A percentile compares a stretch with the other conserved stretches of the same genome.
Evolutionary conservation across 2,113 vertebrate species (phyloP).

Genomic region (Phrynocephalus versicolor): DNA sequence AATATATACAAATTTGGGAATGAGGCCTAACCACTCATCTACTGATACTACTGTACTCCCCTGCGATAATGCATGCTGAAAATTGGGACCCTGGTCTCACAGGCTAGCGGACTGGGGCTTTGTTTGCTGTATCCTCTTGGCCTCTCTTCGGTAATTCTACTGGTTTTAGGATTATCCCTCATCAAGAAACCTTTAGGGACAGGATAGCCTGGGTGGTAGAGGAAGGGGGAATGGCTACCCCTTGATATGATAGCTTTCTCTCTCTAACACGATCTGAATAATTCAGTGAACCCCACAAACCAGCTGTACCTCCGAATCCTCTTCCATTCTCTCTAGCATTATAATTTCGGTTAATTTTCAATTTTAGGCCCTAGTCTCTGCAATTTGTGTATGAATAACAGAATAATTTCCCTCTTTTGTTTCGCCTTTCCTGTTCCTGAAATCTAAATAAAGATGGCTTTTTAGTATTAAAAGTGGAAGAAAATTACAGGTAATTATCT

Average conservation of each 20-base stretch:
- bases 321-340: constrained; percentile 90
- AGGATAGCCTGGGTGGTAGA: constrained; percentile 27
- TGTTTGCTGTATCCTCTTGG: neutral
- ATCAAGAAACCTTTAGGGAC: constrained; percentile 33
- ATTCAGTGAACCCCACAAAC: constrained; percentile 87
- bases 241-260: constrained; percentile 77
- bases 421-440: constrained; percentile 99
- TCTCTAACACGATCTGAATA: constrained; percentile 76
- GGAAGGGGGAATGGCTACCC: constrained; percentile 46
- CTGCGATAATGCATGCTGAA: neutral
- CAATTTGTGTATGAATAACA: constrained; percentile 99
- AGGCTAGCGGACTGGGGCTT: neutral
- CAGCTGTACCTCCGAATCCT: constrained; percentile 91
- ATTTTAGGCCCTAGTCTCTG: constrained; percentile 92
- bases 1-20: neutral
- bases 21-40: neutral
- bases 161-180: constrained; percentile 46
- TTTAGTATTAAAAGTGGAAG: constrained; percentile 99
- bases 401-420: constrained; percentile 99
- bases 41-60: neutral
- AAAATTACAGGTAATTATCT: constrained; percentile 99
- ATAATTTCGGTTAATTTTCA: constrained; percentile 99
- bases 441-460: constrained; percentile 99
- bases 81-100: neutral
- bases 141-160: neutral